These are phyloP conservation scores for Phrynosoma platyrhinos DNA, from an alignment of 2,113 vertebrate species.

Conservation along the genomic window DNA sequence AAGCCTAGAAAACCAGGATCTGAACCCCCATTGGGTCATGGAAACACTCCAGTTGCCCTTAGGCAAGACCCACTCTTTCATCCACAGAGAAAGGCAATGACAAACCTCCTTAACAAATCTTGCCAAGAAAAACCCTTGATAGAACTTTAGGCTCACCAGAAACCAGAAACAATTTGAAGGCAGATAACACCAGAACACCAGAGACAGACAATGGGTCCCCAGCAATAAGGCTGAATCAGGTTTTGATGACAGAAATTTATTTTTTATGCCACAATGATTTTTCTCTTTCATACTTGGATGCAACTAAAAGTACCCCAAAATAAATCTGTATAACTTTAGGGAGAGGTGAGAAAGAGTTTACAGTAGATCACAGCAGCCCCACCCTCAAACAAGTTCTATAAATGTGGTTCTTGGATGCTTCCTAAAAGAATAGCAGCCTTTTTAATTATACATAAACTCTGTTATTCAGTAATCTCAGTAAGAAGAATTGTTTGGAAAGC, in stretches of 20 bases:
- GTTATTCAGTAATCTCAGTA: not conserved
- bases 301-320: not conserved
- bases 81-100: too few relatives aligned
- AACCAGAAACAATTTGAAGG: too few relatives aligned
- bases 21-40: too few relatives aligned
- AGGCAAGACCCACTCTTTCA: too few relatives aligned
- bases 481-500: slow-evolving; percentile 32
- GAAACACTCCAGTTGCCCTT: too few relatives aligned
- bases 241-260: not conserved
- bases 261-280: not conserved
- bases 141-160: too few relatives aligned
- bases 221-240: not conserved
- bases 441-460: not conserved
- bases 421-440: not conserved
- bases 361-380: not conserved
- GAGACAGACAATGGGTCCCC: not conserved
- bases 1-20: too few relatives aligned
- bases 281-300: not conserved
- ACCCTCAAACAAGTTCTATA: not conserved
- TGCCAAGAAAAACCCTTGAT: too few relatives aligned
- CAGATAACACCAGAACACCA: not conserved
- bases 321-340: not conserved
- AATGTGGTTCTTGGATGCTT: not conserved
- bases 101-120: too few relatives aligned
- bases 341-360: not conserved